Evolutionary conservation across 1,140 invertebrate genomes (phyloP).

Genomic region (Magallana gigas): DNA sequence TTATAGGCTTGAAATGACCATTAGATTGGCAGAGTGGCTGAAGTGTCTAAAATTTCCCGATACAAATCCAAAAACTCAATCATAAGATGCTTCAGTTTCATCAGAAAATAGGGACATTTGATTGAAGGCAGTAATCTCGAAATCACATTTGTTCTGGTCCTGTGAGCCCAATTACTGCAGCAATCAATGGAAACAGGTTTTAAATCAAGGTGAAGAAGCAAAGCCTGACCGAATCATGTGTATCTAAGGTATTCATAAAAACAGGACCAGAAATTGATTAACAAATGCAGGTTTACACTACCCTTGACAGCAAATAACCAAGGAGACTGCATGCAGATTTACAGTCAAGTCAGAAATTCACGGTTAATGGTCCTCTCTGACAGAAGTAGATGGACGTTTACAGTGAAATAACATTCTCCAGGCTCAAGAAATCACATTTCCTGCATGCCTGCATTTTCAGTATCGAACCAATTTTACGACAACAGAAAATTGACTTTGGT

Average conservation of each 20-base stretch:
- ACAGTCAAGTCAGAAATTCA: neutral
- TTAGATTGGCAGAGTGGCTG: neutral
- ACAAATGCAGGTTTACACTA: neutral
- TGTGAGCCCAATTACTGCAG: slow-evolving; percentile 17
- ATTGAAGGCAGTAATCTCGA: slow-evolving; percentile 19
- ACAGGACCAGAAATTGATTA: slow-evolving; percentile 5
- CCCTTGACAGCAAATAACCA: neutral
- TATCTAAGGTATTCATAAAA: neutral
- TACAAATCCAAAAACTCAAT: slow-evolving; percentile 19
- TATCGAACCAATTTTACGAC: slow-evolving; percentile 1
- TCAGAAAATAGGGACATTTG: slow-evolving; percentile 31
- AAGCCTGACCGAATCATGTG: neutral
- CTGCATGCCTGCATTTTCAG: slow-evolving; percentile 6
- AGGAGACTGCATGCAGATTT: neutral
- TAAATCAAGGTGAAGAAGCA: slow-evolving; percentile 30
- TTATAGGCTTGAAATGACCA: slow-evolving; percentile 19
- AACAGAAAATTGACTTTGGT: slow-evolving; percentile 20
- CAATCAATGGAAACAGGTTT: slow-evolving; percentile 29
- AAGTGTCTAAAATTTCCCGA: slow-evolving; percentile 4
- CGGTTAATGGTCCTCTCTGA: neutral
- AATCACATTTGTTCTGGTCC: slow-evolving; percentile 26
- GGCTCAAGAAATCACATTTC: slow-evolving; percentile 25
- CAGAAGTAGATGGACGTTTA: neutral
- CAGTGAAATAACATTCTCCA: neutral
- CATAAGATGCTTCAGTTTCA: slow-evolving; percentile 7